Conservation (phyloP, 2,888 invertebrate genomes). For the Drosophila barbarae region DNA sequence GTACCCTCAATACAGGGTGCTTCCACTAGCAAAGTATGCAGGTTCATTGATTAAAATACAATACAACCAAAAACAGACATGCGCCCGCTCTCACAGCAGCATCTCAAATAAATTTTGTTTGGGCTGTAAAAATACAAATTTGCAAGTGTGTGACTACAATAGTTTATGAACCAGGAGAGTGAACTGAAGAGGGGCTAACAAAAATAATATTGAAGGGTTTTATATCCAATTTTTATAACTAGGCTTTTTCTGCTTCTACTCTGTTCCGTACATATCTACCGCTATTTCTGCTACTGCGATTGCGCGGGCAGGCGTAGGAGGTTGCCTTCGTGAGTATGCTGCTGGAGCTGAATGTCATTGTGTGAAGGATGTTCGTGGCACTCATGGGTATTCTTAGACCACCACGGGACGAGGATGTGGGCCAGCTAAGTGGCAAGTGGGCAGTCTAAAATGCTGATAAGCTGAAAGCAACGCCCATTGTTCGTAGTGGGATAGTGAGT, state of each 20-base stretch:
- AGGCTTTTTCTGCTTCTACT: conserved; percentile 35
- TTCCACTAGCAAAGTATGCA: background rate
- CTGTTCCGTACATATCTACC: conserved; percentile 52
- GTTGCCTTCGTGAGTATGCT: conserved; percentile 19
- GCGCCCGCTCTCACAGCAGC: conserved; percentile 7
- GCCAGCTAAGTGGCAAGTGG: conserved; percentile 20
- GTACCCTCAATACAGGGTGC: conserved; percentile 12
- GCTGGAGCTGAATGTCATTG: conserved; percentile 25
- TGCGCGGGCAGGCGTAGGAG: conserved; percentile 51
- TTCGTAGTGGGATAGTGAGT: conserved; percentile 30
- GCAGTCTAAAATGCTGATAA: conserved; percentile 21
- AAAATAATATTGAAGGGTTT: background rate
- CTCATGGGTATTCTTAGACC: conserved; percentile 25
- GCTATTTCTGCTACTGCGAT: conserved; percentile 54
- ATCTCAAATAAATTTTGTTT: background rate
- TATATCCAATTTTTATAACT: conserved; percentile 31
- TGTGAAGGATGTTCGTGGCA: conserved; percentile 50
- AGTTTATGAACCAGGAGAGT: background rate
- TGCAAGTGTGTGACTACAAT: background rate
- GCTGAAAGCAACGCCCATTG: conserved; percentile 35
- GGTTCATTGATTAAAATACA: conserved; percentile 42
- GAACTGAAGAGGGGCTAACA: background rate
- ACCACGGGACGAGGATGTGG: conserved; percentile 19
- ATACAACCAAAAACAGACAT: conserved; percentile 1
- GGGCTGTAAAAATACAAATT: background rate